Evolutionary conservation across 1,140 invertebrate species (phyloP).

Genomic region (Trypoxylus dichotomus): DNA sequence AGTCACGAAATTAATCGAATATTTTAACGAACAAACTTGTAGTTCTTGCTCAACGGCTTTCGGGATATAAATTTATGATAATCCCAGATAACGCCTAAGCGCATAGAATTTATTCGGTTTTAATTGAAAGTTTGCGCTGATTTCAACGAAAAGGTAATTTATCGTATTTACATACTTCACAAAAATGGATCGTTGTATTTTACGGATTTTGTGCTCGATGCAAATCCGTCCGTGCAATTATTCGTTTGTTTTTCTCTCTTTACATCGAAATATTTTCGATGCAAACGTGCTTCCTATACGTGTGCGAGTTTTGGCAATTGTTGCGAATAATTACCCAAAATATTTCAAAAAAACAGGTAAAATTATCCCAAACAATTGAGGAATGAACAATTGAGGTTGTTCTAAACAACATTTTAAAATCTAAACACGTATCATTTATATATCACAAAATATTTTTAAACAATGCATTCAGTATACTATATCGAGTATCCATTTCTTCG

Average conservation of each 20-base stretch:
- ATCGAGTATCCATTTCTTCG: too few relatives aligned
- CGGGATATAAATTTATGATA: neutral
- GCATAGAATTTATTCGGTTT: neutral
- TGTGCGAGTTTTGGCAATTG: too few relatives aligned
- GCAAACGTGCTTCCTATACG: too few relatives aligned
- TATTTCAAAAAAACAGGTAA: too few relatives aligned
- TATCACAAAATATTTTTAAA: too few relatives aligned
- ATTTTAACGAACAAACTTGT: neutral
- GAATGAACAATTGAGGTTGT: too few relatives aligned
- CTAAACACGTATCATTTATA: too few relatives aligned
- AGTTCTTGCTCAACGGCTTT: neutral
- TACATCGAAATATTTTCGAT: neutral
- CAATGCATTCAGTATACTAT: too few relatives aligned
- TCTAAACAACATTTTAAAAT: too few relatives aligned
- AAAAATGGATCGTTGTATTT: neutral
- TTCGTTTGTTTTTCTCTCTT: neutral
- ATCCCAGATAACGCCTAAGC: neutral
- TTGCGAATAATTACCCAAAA: too few relatives aligned
- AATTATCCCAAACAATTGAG: too few relatives aligned
- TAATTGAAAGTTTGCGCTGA: slow-evolving; percentile 3
- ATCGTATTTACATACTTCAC: neutral
- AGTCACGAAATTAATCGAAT: slow-evolving; percentile 7
- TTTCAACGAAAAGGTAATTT: neutral
- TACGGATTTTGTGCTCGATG: neutral
- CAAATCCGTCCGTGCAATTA: neutral